Percentiles rank a stretch among this genome's conserved stretches.
Conservation (phyloP, 2,888 invertebrate genomes). For the Calameuta filiformis region DNA sequence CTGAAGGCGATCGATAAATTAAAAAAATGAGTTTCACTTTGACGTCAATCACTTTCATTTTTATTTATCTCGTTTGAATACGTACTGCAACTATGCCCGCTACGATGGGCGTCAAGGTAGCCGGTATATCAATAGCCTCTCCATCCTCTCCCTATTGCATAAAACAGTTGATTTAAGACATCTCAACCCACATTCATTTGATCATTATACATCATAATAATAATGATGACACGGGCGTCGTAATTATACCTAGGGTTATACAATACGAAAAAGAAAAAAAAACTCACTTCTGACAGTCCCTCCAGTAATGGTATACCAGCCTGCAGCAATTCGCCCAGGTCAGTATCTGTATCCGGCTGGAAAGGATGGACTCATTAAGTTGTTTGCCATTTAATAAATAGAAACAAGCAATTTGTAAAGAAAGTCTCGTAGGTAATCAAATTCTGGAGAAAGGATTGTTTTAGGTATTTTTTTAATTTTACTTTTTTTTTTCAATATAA, state of each 20-base stretch:
- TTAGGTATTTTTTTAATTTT: background rate
- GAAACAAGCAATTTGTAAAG: background rate
- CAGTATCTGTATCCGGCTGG: conserved; percentile 57
- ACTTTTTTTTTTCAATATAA: background rate
- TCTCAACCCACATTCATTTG: background rate
- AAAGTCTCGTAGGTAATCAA: background rate
- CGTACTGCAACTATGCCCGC: background rate
- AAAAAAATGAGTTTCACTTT: background rate
- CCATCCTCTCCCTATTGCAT: background rate
- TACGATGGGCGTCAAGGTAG: background rate
- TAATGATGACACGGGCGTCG: background rate
- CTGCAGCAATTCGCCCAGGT: conserved; percentile 50
- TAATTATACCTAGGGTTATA: background rate
- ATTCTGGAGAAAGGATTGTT: background rate
- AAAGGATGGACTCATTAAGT: background rate
- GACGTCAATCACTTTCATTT: background rate
- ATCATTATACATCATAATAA: background rate
- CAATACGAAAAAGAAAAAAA: background rate
- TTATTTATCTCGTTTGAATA: background rate
- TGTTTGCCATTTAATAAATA: background rate
- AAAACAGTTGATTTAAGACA: background rate
- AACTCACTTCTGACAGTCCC: conserved; percentile 55
- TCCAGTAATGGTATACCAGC: conserved; percentile 53
- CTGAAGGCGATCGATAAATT: conserved; percentile 31
- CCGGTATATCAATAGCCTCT: background rate